These are phyloP conservation scores for Agrochola litura DNA, from an alignment of 2,888 invertebrate genomes.

Conservation along the genomic window DNA sequence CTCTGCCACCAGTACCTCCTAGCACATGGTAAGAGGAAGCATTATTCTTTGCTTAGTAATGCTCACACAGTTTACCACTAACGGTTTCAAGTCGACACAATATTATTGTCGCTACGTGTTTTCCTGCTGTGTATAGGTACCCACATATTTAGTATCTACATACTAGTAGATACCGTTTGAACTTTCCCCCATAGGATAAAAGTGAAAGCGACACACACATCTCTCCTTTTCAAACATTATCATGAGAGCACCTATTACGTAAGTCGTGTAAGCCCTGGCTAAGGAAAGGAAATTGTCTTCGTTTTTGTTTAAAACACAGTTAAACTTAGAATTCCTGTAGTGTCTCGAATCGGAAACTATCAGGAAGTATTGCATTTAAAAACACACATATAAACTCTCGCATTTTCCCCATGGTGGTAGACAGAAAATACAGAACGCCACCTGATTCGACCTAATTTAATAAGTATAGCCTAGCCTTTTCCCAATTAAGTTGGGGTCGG, in stretches of 20 bases:
- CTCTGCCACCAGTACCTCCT: background rate
- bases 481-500: too few species aligned
- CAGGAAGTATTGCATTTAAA: too few species aligned
- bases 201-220: constrained; percentile 39
- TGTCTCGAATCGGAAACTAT: too few species aligned
- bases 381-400: too few species aligned
- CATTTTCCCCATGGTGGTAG: too few species aligned
- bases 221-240: background rate
- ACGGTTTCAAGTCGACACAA: constrained; percentile 47
- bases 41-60: constrained; percentile 49
- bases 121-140: constrained; percentile 43
- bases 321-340: too few species aligned
- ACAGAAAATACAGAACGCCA: too few species aligned
- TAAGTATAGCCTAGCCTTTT: too few species aligned
- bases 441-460: too few species aligned
- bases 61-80: constrained; percentile 46
- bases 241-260: background rate
- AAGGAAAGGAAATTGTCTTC: too few species aligned
- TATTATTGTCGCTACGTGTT: constrained; percentile 51
- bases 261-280: too few species aligned
- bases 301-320: too few species aligned
- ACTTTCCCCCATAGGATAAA: constrained; percentile 50
- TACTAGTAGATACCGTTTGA: constrained; percentile 37
- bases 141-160: constrained; percentile 15
- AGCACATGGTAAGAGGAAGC: constrained; percentile 4